Evolutionary conservation across 1,140 invertebrate genomes (phyloP).

Genomic region (Hycleus cichorii): DNA sequence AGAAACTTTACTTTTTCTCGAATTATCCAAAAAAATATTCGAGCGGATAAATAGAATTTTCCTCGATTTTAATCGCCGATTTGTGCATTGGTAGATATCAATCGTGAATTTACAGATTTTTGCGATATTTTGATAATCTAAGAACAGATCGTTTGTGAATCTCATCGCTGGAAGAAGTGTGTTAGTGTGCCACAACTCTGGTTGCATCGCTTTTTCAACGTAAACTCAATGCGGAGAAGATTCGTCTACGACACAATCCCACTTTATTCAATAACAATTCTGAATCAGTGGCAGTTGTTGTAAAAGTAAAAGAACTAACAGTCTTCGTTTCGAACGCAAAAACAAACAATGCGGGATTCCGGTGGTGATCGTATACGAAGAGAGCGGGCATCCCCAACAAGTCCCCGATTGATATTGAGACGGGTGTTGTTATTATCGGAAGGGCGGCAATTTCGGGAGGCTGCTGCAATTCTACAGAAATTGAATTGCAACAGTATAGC

Average conservation of each 20-base stretch:
- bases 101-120: no score
- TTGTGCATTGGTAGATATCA: no score
- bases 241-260: neutral
- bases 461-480: conserved; percentile 66
- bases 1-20: conserved; percentile 10
- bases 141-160: no score
- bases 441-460: conserved; percentile 70
- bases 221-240: neutral
- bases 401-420: conserved; percentile 64
- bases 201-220: neutral
- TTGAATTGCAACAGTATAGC: conserved; percentile 66
- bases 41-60: no score
- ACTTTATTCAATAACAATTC: neutral
- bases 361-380: conserved; percentile 37
- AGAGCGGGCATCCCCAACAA: conserved; percentile 40
- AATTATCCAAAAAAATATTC: no score
- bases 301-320: conserved; percentile 3
- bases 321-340: conserved; percentile 1
- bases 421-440: conserved; percentile 68
- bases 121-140: no score
- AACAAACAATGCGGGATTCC: conserved; percentile 30
- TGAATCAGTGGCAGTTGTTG: conserved; percentile 25
- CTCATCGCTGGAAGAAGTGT: conserved; percentile 1
- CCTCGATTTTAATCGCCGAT: no score
- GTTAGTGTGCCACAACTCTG: neutral